Conservation (phyloP, 1,140 invertebrate species). For the Asbolus verrucosus region DNA sequence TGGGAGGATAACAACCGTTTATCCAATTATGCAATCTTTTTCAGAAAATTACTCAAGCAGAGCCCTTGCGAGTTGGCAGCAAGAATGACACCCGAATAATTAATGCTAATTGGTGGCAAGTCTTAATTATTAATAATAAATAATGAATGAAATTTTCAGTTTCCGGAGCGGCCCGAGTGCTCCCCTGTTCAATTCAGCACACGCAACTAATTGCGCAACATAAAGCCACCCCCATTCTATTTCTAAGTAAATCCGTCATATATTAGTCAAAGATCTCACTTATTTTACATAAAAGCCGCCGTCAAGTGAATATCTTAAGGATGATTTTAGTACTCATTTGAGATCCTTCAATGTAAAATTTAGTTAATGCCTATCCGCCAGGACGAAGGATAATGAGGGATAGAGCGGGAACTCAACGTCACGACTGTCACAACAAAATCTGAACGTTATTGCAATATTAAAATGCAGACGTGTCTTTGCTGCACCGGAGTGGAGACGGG, state of each 20-base stretch:
- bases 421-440: conserved; percentile 16
- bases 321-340: conserved; percentile 23
- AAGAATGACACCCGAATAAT: no score
- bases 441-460: conserved; percentile 15
- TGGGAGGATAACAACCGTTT: no score
- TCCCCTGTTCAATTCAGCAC: conserved; percentile 13
- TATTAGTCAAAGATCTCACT: conserved; percentile 23
- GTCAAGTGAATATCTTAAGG: neutral
- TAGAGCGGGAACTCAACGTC: neutral
- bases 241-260: neutral
- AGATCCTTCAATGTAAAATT: conserved; percentile 16
- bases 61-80: no score
- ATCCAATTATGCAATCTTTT: no score
- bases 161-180: no score
- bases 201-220: conserved; percentile 12
- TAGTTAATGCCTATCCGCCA: conserved; percentile 10
- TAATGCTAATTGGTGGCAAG: no score
- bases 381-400: conserved; percentile 9
- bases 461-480: neutral
- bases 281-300: conserved; percentile 12
- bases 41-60: no score
- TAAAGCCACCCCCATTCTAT: neutral
- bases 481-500: no score
- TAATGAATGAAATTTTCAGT: no score
- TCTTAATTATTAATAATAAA: no score